These are phyloP conservation scores for Phoeniculus purpureus DNA, from an alignment of 2,797 vertebrate genomes.

Conservation along the genomic window DNA sequence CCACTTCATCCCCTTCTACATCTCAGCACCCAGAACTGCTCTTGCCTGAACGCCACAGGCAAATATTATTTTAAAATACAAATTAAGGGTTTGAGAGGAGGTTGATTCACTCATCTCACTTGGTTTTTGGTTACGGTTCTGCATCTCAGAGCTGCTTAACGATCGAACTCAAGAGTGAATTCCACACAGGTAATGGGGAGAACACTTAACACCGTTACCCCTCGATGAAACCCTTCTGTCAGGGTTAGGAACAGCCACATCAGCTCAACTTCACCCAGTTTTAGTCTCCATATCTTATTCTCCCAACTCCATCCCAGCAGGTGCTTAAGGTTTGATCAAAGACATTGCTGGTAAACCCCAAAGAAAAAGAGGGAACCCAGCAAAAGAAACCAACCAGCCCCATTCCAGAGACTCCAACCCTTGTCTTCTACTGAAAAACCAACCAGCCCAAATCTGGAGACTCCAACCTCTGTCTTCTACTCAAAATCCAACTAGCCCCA, in stretches of 20 bases:
- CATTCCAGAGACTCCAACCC: no score
- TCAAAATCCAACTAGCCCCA: no score
- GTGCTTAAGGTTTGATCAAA: neutral
- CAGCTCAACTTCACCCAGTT: neutral
- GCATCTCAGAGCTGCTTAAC: neutral
- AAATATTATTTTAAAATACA: neutral
- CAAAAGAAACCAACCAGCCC: neutral
- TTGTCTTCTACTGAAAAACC: no score
- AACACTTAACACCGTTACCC: neutral
- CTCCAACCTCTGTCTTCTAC: no score
- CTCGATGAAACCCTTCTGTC: neutral
- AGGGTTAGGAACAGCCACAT: neutral
- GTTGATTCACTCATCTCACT: neutral
- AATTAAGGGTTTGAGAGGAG: rapidly evolving
- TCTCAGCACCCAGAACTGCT: neutral
- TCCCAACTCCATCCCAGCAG: neutral
- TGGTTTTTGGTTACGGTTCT: neutral
- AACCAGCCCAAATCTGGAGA: no score
- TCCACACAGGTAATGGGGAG: neutral
- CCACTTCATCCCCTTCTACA: neutral
- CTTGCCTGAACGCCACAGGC: neutral
- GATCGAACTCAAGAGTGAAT: neutral
- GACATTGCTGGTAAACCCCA: neutral
- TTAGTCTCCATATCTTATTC: neutral
- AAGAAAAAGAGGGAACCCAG: neutral